Percentiles rank a stretch among this genome's conserved stretches.
Conservation (phyloP, 2,797 vertebrate species). For the Carapus acus region DNA sequence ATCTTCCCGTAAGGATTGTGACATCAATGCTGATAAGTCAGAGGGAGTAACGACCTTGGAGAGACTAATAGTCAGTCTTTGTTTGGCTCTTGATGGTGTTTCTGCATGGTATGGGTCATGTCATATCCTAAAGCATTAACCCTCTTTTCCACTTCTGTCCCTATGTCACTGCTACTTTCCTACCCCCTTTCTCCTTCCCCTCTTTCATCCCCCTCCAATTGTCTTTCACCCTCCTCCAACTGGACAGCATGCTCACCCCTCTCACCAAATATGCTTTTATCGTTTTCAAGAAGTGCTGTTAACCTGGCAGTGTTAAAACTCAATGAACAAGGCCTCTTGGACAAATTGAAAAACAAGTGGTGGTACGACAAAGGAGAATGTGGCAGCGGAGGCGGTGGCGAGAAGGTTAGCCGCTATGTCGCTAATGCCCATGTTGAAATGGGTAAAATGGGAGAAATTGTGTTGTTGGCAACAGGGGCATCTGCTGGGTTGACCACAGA, state of each 20-base stretch:
- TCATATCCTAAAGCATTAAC: constrained; percentile 60
- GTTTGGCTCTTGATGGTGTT: constrained; percentile 21
- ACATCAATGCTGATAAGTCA: no score
- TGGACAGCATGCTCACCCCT: constrained; percentile 86
- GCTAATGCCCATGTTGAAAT: constrained; percentile 76
- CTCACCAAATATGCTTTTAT: constrained; percentile 98
- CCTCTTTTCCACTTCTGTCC: constrained; percentile 81
- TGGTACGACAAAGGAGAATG: constrained; percentile 99
- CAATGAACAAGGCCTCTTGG: constrained; percentile 99
- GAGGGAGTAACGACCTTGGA: not conserved
- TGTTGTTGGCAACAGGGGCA: constrained; percentile 85
- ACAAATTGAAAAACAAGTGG: constrained; percentile 99
- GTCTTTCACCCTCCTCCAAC: constrained; percentile 30
- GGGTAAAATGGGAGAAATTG: constrained; percentile 80
- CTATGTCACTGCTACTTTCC: constrained; percentile 73
- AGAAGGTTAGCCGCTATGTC: constrained; percentile 98
- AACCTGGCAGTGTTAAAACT: constrained; percentile 99
- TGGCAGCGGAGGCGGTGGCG: constrained; percentile 98
- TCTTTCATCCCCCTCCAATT: constrained; percentile 31
- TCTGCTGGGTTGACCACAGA: constrained; percentile 80
- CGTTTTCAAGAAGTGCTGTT: constrained; percentile 99
- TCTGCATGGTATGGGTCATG: constrained; percentile 29
- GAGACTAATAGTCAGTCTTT: constrained; percentile 38
- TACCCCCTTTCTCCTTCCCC: constrained; percentile 6
- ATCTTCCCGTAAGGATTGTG: no score